Base-by-base conservation (phyloP, 92 coral and sea anemone genomes). In the Epizoanthus stellaris region DNA sequence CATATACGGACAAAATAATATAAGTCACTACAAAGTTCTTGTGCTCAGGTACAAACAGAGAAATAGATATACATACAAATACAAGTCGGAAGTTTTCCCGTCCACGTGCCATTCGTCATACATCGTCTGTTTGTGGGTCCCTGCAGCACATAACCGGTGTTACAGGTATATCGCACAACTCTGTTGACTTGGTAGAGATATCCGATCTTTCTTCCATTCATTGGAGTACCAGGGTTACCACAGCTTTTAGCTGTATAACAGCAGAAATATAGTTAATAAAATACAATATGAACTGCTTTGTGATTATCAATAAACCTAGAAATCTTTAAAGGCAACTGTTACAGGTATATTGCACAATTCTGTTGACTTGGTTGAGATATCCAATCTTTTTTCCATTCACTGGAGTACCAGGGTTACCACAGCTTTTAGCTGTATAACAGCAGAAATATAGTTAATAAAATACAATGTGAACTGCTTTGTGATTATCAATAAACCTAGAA, bases 381-480 rank as follows among this genome's bases (percentile, higher is more conserved):
- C 98, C 98, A 84, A 39, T 30, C 72, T 93, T 96, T 39, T 70
- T 70, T 19, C 98, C 98, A 73, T 96, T 87, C 6, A 23, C 73
- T 4, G 96, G 98, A 15, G 91, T 82, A 34, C 98, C 98, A 43
- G 98, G 98, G 80, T 96, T 89, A 4, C 95, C 89, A 75, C 98
- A 96, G 49, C 92, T 84, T 54, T 57, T 93, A 0, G 81, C 95
- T 93, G 42, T 2, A 61, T 8, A 30, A 56, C 15, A 72, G 75
- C 7, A 19, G 21, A 34, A 34, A 23, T 38, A 40, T 3, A n/a
- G 3, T 7, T 17, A 42, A 1, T 39, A 14, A 67, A n/a, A 17
- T 15, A 61, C 67, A 58, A 30, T 30, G n/a, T n/a, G n/a, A n/a
- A n/a, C n/a, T n/a, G n/a, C n/a, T n/a, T n/a, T n/a, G n/a, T n/a